phyloP scores from a whole-genome alignment of 2,888 invertebrate genomes.

The Liposcelis brunnea region DNA sequence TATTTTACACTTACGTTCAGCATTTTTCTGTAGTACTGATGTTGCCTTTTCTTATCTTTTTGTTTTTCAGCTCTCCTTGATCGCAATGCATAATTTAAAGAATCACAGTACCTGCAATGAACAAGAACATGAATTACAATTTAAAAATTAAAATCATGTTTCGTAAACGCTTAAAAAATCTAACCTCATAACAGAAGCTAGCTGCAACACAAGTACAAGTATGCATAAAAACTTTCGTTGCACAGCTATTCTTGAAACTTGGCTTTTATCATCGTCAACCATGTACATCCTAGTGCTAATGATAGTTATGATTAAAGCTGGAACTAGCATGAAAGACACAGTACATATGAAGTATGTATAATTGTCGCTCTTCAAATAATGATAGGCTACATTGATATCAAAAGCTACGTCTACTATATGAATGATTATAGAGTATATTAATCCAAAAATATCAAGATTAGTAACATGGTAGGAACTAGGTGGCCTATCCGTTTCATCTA shows the following conservation, averaged over 20 bases:
- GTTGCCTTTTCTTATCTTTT: constrained; percentile 38
- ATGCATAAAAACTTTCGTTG: constrained; percentile 39
- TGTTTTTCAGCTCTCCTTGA: constrained; percentile 42
- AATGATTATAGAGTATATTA: constrained; percentile 45
- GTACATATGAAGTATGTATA: constrained; percentile 49
- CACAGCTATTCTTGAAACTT: constrained; percentile 37
- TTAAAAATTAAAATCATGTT: constrained; percentile 17
- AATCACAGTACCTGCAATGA: constrained; percentile 21
- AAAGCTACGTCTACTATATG: constrained; percentile 50
- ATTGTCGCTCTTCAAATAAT: constrained; percentile 38
- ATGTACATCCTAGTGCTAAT: constrained; percentile 56
- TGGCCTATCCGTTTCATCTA: constrained; percentile 39
- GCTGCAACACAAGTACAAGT: constrained; percentile 45
- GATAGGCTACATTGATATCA: constrained; percentile 50
- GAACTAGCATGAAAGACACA: constrained; percentile 48
- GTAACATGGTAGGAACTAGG: constrained; percentile 39
- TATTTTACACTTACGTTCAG: constrained; percentile 32
- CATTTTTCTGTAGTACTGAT: constrained; percentile 52
- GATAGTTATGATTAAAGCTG: constrained; percentile 55
- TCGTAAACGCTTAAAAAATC: not conserved
- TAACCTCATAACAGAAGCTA: constrained; percentile 52
- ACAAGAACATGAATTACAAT: constrained; percentile 11
- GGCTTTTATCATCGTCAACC: constrained; percentile 32
- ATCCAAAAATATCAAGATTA: constrained; percentile 43
- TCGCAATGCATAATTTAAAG: constrained; percentile 41